Conservation (phyloP, 2,797 vertebrate genomes). For the Protosalanx chinensis region DNA sequence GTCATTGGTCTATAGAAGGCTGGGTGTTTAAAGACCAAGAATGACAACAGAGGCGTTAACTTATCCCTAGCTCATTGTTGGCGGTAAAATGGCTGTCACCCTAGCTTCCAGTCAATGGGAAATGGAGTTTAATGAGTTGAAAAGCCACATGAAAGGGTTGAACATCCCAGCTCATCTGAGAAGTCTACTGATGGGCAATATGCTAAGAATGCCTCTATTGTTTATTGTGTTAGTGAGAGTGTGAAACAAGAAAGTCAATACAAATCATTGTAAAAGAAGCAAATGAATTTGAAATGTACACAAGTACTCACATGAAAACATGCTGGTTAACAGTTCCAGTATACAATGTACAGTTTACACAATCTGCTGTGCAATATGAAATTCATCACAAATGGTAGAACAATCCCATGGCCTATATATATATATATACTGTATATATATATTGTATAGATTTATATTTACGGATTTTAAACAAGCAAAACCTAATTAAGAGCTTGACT, state of each 20-base stretch:
- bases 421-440: too few species aligned
- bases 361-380: neutral
- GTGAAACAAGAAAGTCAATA: neutral
- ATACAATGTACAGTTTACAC: neutral
- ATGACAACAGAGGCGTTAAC: slow-evolving; percentile 62
- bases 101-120: slow-evolving; percentile 54
- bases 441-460: too few species aligned
- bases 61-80: slow-evolving; percentile 57
- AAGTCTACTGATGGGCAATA: slow-evolving; percentile 25
- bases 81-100: slow-evolving; percentile 53
- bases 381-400: neutral
- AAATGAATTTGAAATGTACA: neutral
- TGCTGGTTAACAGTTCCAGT: neutral
- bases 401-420: neutral
- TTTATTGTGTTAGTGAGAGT: slow-evolving; percentile 15
- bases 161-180: slow-evolving; percentile 20
- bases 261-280: neutral
- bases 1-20: slow-evolving; percentile 35
- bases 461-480: too few species aligned
- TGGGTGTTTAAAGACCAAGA: slow-evolving; percentile 47
- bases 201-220: slow-evolving; percentile 38
- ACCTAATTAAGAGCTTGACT: too few species aligned
- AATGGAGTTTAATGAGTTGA: slow-evolving; percentile 59
- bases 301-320: neutral
- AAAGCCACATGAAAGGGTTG: slow-evolving; percentile 56